Percentiles rank a stretch among this genome's conserved stretches.
Evolutionary conservation across 2,113 vertebrate species (phyloP).

Genomic region (Platichthys flesus): DNA sequence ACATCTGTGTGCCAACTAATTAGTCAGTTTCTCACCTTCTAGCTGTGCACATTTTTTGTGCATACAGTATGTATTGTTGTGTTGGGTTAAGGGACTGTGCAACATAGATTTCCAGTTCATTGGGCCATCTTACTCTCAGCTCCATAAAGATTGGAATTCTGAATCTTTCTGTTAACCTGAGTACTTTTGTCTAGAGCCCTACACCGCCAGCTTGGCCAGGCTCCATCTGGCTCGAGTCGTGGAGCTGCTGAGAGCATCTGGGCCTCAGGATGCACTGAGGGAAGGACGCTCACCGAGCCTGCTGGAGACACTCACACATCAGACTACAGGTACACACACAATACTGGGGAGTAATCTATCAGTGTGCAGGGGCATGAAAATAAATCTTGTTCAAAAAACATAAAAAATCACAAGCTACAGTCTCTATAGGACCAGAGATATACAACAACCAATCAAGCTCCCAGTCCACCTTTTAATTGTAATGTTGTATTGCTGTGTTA

Average conservation of each 20-base stretch:
- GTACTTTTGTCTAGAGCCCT: conserved; percentile 77
- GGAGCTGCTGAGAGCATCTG: conserved; percentile 80
- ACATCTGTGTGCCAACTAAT: conserved; percentile 41
- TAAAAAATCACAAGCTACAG: too few species aligned
- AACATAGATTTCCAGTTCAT: background rate
- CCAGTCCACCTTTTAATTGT: too few species aligned
- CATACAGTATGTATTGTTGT: background rate
- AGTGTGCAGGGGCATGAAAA: background rate
- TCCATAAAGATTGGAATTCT: conserved; percentile 8
- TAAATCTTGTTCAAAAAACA: too few species aligned
- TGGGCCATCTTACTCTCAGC: background rate
- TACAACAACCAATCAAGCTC: too few species aligned
- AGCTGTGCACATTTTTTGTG: background rate
- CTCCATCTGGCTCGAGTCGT: conserved; percentile 82
- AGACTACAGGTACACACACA: conserved; percentile 64
- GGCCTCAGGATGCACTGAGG: conserved; percentile 80
- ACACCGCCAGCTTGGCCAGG: conserved; percentile 78
- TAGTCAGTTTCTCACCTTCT: background rate
- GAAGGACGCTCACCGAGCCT: conserved; percentile 83
- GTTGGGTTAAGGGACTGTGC: background rate
- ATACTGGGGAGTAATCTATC: background rate
- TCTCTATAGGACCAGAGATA: too few species aligned
- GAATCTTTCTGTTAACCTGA: background rate
- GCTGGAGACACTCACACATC: conserved; percentile 79
- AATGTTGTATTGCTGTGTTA: too few species aligned